A percentile compares a stretch with the other conserved stretches of the same genome.
These are phyloP conservation scores for Slavum lentiscoides DNA, from an alignment of 2,888 invertebrate genomes.

Conservation along the genomic window DNA sequence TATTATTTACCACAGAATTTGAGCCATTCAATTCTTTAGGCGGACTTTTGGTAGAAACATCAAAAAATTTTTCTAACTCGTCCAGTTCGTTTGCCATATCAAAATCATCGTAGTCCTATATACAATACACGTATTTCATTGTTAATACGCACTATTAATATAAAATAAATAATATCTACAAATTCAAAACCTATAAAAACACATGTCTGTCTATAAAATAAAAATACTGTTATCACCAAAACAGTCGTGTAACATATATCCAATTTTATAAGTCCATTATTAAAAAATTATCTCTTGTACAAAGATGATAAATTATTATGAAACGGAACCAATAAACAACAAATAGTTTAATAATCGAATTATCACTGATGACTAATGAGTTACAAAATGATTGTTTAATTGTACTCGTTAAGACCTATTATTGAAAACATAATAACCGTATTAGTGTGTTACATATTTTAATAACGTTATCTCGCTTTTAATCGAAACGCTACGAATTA, in stretches of 20 bases:
- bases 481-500: background rate
- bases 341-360: background rate
- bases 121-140: conserved; percentile 62
- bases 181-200: background rate
- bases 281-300: background rate
- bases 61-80: conserved; percentile 83
- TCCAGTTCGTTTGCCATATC: conserved; percentile 89
- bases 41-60: conserved; percentile 61
- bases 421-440: too few relatives aligned
- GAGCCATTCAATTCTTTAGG: conserved; percentile 42
- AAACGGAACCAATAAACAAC: background rate
- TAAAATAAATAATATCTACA: conserved; percentile 2
- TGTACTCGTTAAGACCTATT: too few relatives aligned
- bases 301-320: background rate
- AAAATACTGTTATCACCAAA: background rate
- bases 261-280: too few relatives aligned
- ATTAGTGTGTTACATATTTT: too few relatives aligned
- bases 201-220: background rate
- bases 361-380: background rate
- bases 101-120: conserved; percentile 89
- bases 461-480: too few relatives aligned
- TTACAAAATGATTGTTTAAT: background rate
- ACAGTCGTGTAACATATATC: background rate
- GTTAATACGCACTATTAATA: conserved; percentile 27
- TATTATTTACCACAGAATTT: conserved; percentile 13